Base-by-base conservation (phyloP, 2,888 invertebrate species). In the Archips crataeganus region DNA sequence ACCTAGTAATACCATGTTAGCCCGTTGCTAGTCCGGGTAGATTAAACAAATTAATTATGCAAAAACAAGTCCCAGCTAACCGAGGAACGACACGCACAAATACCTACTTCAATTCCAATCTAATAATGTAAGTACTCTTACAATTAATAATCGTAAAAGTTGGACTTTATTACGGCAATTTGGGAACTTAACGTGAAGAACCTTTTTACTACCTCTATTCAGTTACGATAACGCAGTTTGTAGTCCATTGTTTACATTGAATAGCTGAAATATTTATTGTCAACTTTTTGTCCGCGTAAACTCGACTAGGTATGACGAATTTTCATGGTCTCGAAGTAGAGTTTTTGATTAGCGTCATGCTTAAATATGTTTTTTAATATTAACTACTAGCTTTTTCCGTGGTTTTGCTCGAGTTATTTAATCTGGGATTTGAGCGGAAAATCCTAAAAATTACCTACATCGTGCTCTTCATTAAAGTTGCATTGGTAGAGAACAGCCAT, bases 41-140 rank as follows among this genome's bases (percentile, higher is more conserved):
- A 89, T 90, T 86, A 86, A 87, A 87, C 85, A 87, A 73, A 88
- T 90, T 91, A 87, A 90, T 90, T 90, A 90, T 81, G 83, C 79
- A 84, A 88, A 89, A 87, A 81, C 81, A 66, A 78, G 79, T 72
- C 75, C 71, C 73, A 74, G 80, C 69, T 82, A 82, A 84, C 80
- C 79, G 80, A 74, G 67, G 75, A 75, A 76, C 79, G 85, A 83
- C 87, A 87, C 87, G 87, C 81, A 83, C 73, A 69, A 68, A 76
- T 72, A 78, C 75, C 79, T 80, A 62, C 36, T 62, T 32, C 60
- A 34, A 13, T 62, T 60, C 47, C 60, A 73, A 69, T 73, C 69
- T 69, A 73, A 73, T 73, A 73, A 73, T 64, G 68, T 72, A 68
- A 67, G 72, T 72, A 72, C 62, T 32, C 57, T 6, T 49, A 68